Percentiles rank a stretch among this genome's conserved stretches.
phyloP scores from a whole-genome alignment of 2,113 vertebrate species.

The Vidua chalybeata region DNA sequence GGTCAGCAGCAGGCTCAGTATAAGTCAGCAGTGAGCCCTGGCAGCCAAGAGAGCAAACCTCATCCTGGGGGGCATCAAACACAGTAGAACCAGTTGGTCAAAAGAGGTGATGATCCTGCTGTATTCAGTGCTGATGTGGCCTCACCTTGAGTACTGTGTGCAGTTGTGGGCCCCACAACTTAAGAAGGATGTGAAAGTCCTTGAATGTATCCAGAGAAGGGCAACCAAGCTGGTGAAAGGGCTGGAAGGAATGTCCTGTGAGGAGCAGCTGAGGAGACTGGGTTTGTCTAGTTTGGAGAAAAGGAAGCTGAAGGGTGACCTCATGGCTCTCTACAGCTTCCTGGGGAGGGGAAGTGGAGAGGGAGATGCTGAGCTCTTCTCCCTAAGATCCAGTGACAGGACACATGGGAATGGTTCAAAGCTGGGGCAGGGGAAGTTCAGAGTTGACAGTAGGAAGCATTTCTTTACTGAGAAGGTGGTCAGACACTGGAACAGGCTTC shows the following conservation, averaged over 20 bases:
- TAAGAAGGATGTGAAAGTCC: neutral
- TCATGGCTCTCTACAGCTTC: neutral
- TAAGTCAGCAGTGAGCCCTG: neutral
- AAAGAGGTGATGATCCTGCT: neutral
- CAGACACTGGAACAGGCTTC: neutral
- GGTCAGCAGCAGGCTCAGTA: neutral
- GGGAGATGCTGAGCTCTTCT: neutral
- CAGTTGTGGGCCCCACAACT: neutral
- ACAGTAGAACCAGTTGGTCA: neutral
- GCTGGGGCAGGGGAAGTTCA: neutral
- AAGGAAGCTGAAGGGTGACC: neutral
- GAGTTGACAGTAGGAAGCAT: neutral
- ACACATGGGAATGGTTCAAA: neutral
- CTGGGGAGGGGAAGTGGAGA: neutral
- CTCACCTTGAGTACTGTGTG: neutral
- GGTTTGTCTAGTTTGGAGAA: neutral
- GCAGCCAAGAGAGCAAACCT: neutral
- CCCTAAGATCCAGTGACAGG: neutral
- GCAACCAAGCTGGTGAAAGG: neutral
- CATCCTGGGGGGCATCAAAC: neutral
- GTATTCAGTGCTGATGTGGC: neutral
- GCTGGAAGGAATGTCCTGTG: neutral
- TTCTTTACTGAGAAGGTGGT: neutral
- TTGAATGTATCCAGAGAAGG: neutral
- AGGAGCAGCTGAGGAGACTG: neutral